Percentiles rank a stretch among this genome's conserved stretches.
phyloP scores from a whole-genome alignment of 1,140 invertebrate genomes.

The Eriocheir sinensis region DNA sequence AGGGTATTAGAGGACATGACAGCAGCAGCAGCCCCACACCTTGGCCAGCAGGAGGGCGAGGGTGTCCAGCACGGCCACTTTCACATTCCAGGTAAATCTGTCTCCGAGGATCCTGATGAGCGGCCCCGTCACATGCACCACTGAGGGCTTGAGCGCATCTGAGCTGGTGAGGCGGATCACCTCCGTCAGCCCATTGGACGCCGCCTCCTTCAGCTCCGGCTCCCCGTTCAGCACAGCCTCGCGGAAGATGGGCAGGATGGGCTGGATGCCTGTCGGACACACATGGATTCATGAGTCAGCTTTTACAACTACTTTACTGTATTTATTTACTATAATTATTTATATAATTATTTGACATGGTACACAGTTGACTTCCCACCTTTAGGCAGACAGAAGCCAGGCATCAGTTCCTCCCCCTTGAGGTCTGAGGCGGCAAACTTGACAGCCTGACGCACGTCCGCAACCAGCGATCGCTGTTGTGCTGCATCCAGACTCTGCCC shows the following conservation, averaged over 20 bases:
- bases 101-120: slow-evolving; percentile 98
- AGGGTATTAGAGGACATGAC: not conserved
- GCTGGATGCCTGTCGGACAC: slow-evolving; percentile 88
- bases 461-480: slow-evolving; percentile 91
- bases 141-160: slow-evolving; percentile 94
- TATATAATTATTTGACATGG: too few relatives aligned
- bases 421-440: slow-evolving; percentile 94
- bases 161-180: slow-evolving; percentile 93
- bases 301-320: too few relatives aligned
- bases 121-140: slow-evolving; percentile 98
- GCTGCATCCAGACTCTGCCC: slow-evolving; percentile 88
- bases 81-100: slow-evolving; percentile 95
- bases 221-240: slow-evolving; percentile 97
- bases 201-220: slow-evolving; percentile 96
- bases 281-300: too few relatives aligned
- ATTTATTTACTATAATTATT: too few relatives aligned
- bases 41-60: slow-evolving; percentile 95
- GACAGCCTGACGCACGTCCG: slow-evolving; percentile 95
- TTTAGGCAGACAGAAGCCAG: slow-evolving; percentile 97
- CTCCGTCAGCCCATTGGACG: slow-evolving; percentile 96
- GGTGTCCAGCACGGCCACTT: slow-evolving; percentile 97
- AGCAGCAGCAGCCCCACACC: slow-evolving; percentile 83
- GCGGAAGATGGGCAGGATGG: slow-evolving; percentile 96
- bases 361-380: slow-evolving; percentile 79
- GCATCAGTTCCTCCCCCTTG: slow-evolving; percentile 89